Evolutionary conservation across 2,797 vertebrate species (phyloP).

Genomic region (Chaetodon trifasciatus): DNA sequence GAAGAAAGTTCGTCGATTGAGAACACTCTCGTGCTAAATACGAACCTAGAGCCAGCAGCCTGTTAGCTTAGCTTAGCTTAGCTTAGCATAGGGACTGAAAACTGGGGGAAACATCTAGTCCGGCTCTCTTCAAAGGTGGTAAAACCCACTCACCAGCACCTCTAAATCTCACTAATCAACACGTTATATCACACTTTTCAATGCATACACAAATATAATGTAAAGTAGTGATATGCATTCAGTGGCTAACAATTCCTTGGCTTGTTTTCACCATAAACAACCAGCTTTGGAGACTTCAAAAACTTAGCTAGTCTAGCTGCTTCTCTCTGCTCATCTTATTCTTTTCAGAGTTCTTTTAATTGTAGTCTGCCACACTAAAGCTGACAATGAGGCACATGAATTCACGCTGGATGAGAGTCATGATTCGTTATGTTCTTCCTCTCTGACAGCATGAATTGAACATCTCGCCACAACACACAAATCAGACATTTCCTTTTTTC

Average conservation of each 20-base stretch:
- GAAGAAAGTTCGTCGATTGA: too few relatives aligned
- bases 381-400: neutral
- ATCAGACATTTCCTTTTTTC: neutral
- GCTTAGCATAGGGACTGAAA: too few relatives aligned
- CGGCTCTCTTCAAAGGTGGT: neutral
- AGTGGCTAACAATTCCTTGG: too few relatives aligned
- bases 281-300: neutral
- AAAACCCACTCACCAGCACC: neutral
- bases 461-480: conserved; percentile 8
- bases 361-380: neutral
- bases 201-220: too few relatives aligned
- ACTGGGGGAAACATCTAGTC: neutral
- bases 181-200: too few relatives aligned
- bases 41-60: neutral
- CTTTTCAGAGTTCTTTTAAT: neutral
- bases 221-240: too few relatives aligned
- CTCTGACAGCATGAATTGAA: neutral
- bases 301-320: neutral
- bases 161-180: neutral
- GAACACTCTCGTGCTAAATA: neutral
- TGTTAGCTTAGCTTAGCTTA: neutral
- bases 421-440: neutral
- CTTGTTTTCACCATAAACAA: too few relatives aligned
- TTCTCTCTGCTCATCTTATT: neutral
- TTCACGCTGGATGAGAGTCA: neutral